Evolutionary conservation across 2,888 invertebrate genomes (phyloP).

Genomic region (Helicoverpa assulta): DNA sequence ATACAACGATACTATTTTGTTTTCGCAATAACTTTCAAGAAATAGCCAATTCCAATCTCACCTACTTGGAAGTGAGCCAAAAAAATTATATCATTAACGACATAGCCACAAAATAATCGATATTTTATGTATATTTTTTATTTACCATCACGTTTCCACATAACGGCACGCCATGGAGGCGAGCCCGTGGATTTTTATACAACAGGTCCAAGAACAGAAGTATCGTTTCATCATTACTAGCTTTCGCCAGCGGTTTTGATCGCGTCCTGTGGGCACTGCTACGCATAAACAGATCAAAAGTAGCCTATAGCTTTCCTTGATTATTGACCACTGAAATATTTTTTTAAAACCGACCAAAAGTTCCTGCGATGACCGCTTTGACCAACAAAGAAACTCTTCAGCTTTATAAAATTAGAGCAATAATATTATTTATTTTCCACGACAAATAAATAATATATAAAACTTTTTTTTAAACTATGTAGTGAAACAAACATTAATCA

Average conservation of each 20-base stretch:
- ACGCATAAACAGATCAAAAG: background rate
- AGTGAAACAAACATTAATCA: too few relatives aligned
- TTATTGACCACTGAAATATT: too few relatives aligned
- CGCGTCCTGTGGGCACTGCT: too few relatives aligned
- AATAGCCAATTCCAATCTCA: slow-evolving; percentile 28
- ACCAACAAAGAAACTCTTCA: too few relatives aligned
- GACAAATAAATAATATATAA: too few relatives aligned
- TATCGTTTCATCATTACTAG: background rate
- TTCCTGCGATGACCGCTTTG: too few relatives aligned
- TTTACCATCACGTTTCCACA: slow-evolving; percentile 26
- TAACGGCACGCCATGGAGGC: slow-evolving; percentile 45
- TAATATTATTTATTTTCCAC: too few relatives aligned
- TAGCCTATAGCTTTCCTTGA: too few relatives aligned
- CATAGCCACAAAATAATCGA: slow-evolving; percentile 36
- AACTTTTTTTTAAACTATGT: too few relatives aligned
- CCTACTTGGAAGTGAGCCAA: slow-evolving; percentile 48
- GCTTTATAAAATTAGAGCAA: background rate
- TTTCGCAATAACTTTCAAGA: background rate
- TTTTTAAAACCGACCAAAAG: too few relatives aligned
- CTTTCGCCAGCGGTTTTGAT: too few relatives aligned
- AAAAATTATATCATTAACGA: slow-evolving; percentile 39
- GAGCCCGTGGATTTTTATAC: slow-evolving; percentile 3
- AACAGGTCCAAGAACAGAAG: slow-evolving; percentile 19
- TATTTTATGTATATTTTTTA: slow-evolving; percentile 38
- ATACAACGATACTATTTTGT: background rate